These are phyloP conservation scores for Caenorhabditis brenneri DNA, from an alignment of 1,140 invertebrate species.

Conservation along the genomic window DNA sequence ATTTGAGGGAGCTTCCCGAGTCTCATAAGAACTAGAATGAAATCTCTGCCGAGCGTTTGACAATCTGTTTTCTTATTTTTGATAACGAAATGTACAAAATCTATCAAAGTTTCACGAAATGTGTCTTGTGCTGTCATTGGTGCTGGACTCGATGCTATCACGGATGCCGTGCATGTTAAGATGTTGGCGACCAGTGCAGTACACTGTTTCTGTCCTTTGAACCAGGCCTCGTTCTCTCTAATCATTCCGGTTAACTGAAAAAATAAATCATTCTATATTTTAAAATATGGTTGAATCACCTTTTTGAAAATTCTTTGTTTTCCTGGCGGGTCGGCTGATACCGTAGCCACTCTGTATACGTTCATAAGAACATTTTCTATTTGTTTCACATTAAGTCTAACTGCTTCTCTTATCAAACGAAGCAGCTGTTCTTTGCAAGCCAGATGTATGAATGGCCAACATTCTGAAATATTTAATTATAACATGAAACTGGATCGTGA, in stretches of 20 bases:
- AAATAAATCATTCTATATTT: too few relatives aligned
- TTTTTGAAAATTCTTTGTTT: neutral
- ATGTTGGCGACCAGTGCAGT: slow-evolving; percentile 3
- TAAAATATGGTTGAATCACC: neutral
- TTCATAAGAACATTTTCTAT: slow-evolving; percentile 24
- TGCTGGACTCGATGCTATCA: neutral
- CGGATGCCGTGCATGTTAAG: neutral
- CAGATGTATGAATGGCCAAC: neutral
- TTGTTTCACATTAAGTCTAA: slow-evolving; percentile 19
- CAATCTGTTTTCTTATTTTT: slow-evolving; percentile 3
- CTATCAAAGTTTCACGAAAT: neutral
- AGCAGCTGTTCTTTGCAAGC: neutral
- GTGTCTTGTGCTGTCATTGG: neutral
- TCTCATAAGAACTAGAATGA: slow-evolving; percentile 14
- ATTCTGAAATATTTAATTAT: neutral
- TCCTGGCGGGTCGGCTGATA: neutral
- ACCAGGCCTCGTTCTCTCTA: neutral
- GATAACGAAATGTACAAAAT: neutral
- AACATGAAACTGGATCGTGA: neutral
- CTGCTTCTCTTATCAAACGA: slow-evolving; percentile 3
- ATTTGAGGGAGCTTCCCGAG: neutral
- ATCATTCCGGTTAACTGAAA: neutral
- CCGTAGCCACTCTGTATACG: neutral
- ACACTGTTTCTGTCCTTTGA: neutral
- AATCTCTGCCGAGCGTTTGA: slow-evolving; percentile 27